phyloP scores from a whole-genome alignment of 2,113 vertebrate species.

The Gymnorhina tibicen region DNA sequence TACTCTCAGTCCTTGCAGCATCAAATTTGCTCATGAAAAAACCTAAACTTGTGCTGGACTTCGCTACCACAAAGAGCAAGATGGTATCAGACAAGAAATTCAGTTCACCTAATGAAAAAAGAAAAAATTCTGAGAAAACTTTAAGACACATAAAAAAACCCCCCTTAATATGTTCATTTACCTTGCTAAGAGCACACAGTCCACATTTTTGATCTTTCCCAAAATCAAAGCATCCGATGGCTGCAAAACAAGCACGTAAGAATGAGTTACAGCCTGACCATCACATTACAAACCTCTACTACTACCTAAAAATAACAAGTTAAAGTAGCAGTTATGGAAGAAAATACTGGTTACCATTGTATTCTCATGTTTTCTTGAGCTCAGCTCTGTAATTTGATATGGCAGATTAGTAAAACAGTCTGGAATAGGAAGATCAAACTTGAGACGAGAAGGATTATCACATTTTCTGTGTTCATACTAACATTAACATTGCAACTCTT shows the following conservation, averaged over 20 bases:
- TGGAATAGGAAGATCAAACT: background rate
- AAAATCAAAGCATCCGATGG: slow-evolving; percentile 93
- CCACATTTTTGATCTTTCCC: slow-evolving; percentile 95
- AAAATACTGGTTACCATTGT: background rate
- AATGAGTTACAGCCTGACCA: background rate
- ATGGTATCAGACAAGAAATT: background rate
- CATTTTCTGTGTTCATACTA: background rate
- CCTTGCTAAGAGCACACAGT: slow-evolving; percentile 94
- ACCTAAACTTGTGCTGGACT: background rate
- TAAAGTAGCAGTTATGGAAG: background rate
- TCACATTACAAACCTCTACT: background rate
- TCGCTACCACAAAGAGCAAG: background rate
- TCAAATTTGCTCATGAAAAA: background rate
- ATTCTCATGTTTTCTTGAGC: background rate
- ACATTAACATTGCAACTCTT: background rate
- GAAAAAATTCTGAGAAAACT: background rate
- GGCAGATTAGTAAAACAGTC: background rate
- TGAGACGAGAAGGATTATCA: background rate
- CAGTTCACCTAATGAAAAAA: background rate
- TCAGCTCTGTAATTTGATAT: background rate
- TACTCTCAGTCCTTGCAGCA: background rate
- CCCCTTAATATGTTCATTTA: slow-evolving; percentile 36
- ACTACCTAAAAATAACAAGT: background rate
- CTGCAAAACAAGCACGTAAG: slow-evolving; percentile 65
- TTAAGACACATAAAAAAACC: background rate